Conservation (phyloP, 2,888 invertebrate genomes). For the Hirtodrosophila cameraria region DNA sequence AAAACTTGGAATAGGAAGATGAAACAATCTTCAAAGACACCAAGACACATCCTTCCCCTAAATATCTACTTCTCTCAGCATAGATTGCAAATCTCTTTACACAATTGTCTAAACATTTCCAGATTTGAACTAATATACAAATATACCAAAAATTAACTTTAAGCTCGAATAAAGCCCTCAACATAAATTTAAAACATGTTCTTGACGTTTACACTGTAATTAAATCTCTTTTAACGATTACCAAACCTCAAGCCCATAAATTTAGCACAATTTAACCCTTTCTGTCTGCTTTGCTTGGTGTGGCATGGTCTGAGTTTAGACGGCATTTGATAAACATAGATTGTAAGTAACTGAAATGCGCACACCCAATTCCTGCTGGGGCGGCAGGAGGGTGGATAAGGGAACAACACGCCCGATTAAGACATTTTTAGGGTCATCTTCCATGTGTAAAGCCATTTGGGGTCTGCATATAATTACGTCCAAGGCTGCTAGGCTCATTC, state of each 20-base stretch:
- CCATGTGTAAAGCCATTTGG: constrained; percentile 37
- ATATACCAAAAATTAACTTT: not conserved
- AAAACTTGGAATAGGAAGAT: too few species aligned
- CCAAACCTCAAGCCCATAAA: constrained; percentile 39
- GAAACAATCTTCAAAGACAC: too few species aligned
- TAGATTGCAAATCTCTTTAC: too few species aligned
- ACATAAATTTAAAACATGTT: constrained; percentile 1
- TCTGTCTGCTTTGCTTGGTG: not conserved
- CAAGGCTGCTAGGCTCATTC: constrained; percentile 38
- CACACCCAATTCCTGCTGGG: not conserved
- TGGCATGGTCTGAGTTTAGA: constrained; percentile 5
- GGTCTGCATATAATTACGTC: constrained; percentile 70
- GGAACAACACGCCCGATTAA: constrained; percentile 57
- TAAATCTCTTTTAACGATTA: constrained; percentile 40
- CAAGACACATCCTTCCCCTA: too few species aligned
- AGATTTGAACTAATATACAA: not conserved
- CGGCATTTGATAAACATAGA: constrained; percentile 42
- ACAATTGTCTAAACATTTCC: too few species aligned
- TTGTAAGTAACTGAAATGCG: constrained; percentile 9
- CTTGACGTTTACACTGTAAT: constrained; percentile 23
- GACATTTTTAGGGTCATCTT: constrained; percentile 66
- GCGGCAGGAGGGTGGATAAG: not conserved
- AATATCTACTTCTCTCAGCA: too few species aligned
- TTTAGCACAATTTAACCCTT: constrained; percentile 39
- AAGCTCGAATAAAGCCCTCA: not conserved